phyloP scores from a whole-genome alignment of 2,888 invertebrate species.

The Heliconius ethilla region DNA sequence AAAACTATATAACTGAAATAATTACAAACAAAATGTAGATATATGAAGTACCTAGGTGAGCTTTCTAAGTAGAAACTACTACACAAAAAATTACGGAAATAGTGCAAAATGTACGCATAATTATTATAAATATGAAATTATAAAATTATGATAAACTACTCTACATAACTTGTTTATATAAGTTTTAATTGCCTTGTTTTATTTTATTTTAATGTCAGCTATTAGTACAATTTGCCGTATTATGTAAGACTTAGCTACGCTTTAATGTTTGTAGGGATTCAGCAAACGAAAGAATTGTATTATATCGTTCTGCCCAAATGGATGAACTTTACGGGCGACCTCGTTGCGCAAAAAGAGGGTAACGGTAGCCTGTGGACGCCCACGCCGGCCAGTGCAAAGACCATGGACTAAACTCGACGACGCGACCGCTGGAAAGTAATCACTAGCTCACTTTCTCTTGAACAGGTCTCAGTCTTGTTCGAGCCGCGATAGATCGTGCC shows the following conservation, averaged over 20 bases:
- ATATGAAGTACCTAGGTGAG: neutral
- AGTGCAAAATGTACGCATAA: conserved; percentile 3
- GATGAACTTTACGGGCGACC: conserved; percentile 66
- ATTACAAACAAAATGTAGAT: neutral
- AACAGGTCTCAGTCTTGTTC: conserved; percentile 57
- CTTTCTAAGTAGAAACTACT: neutral
- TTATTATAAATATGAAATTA: conserved; percentile 16
- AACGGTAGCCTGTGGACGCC: conserved; percentile 65
- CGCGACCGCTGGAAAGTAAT: conserved; percentile 73
- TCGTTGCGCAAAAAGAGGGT: conserved; percentile 69
- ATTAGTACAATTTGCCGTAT: conserved; percentile 13
- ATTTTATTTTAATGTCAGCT: conserved; percentile 19
- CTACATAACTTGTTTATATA: conserved; percentile 30
- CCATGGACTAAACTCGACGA: conserved; percentile 56
- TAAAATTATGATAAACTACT: conserved; percentile 11
- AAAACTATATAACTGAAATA: no score
- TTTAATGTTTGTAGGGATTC: conserved; percentile 1
- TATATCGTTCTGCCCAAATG: conserved; percentile 52
- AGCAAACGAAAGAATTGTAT: neutral
- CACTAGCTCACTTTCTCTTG: conserved; percentile 75
- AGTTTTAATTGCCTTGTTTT: conserved; percentile 22
- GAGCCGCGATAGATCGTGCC: conserved; percentile 54
- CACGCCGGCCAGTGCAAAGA: conserved; percentile 47
- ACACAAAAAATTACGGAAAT: neutral
- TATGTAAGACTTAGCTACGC: conserved; percentile 6